Evolutionary conservation across 2,797 vertebrate species (phyloP).

Genomic region (Leucoraja ocellata): DNA sequence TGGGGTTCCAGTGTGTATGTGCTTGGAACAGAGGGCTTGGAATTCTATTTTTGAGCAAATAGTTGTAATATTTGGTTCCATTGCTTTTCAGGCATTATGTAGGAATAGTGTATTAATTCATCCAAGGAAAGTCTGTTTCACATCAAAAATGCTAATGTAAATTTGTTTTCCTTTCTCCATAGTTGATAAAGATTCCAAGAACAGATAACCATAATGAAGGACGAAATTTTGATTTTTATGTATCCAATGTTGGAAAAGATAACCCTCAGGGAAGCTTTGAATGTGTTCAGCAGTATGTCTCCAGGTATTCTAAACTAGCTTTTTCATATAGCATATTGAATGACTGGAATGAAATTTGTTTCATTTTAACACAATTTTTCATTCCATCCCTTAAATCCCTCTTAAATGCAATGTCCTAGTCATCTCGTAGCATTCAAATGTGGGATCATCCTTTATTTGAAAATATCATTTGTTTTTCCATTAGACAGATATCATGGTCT

Average conservation of each 20-base stretch:
- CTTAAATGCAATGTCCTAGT: neutral
- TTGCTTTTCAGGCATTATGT: neutral
- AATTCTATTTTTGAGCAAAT: neutral
- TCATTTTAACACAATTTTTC: neutral
- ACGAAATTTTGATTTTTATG: conserved; percentile 76
- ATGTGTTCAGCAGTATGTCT: conserved; percentile 73
- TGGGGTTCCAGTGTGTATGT: too few relatives aligned
- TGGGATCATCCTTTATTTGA: neutral
- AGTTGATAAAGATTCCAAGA: conserved; percentile 83
- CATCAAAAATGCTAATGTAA: neutral
- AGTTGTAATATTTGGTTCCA: neutral
- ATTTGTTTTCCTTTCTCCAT: conserved; percentile 44
- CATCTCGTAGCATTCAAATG: neutral
- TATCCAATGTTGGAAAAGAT: conserved; percentile 82
- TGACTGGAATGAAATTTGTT: neutral
- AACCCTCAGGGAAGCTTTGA: conserved; percentile 91
- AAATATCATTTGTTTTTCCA: too few relatives aligned
- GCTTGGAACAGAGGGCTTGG: too few relatives aligned
- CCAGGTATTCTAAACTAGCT: conserved; percentile 62
- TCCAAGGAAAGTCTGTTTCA: neutral
- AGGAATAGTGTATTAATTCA: neutral
- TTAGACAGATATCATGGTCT: neutral
- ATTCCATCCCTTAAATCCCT: neutral
- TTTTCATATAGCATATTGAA: neutral
- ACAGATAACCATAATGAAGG: conserved; percentile 60